phyloP scores from a whole-genome alignment of 1,140 invertebrate genomes.

The Meloidogyne exigua region DNA sequence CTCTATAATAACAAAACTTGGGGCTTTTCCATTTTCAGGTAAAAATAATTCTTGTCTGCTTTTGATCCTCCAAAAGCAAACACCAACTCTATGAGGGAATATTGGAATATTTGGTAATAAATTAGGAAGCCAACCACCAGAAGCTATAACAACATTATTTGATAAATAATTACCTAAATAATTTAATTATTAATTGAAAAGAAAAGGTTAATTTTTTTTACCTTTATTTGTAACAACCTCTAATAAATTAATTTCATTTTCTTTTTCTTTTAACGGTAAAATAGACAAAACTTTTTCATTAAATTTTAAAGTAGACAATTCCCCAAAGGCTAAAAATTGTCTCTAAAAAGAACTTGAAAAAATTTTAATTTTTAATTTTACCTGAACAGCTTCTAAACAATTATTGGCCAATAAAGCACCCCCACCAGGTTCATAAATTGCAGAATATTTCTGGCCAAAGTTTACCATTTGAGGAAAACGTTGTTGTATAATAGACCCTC shows the following conservation, averaged over 20 bases:
- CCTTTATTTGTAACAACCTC: conserved; percentile 24
- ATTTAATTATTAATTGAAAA: not conserved
- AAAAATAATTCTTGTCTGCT: conserved; percentile 30
- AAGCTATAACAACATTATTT: conserved; percentile 41
- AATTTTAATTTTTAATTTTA: not conserved
- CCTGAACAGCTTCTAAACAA: conserved; percentile 40
- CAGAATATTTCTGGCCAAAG: conserved; percentile 43
- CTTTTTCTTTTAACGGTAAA: not conserved
- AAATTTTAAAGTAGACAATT: not conserved
- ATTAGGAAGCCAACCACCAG: conserved; percentile 44
- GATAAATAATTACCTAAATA: conserved; percentile 16
- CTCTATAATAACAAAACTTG: conserved; percentile 44
- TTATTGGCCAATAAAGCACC: conserved; percentile 46
- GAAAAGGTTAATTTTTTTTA: too few relatives aligned
- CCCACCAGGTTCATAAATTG: conserved; percentile 40
- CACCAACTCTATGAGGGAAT: conserved; percentile 36
- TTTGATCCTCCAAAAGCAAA: conserved; percentile 48
- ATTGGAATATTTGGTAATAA: conserved; percentile 45
- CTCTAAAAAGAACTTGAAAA: conserved; percentile 15
- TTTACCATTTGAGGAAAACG: conserved; percentile 43
- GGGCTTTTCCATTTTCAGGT: conserved; percentile 34
- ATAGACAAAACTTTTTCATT: conserved; percentile 27
- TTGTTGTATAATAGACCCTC: conserved; percentile 4
- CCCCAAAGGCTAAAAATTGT: conserved; percentile 9
- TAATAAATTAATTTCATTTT: not conserved